A percentile compares a stretch with the other conserved stretches of the same genome.
Evolutionary conservation across 1,140 invertebrate genomes (phyloP).

Genomic region (Notospermus geniculatus): DNA sequence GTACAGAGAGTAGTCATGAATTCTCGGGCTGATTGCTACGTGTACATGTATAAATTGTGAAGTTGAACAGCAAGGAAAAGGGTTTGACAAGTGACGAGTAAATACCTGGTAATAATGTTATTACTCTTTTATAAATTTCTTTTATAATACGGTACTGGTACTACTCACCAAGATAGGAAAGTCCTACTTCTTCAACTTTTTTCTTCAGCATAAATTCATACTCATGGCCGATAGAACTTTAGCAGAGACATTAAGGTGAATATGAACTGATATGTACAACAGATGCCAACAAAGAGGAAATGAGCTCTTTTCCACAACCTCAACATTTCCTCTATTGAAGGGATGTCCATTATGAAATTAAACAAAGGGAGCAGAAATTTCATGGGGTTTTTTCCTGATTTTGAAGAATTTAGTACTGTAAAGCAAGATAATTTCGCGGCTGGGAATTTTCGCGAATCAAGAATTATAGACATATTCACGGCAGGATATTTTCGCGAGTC

Average conservation of each 20-base stretch:
- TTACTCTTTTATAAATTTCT: too few relatives aligned
- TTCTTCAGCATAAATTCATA: slow-evolving; percentile 71
- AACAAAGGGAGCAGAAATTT: too few relatives aligned
- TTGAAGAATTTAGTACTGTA: too few relatives aligned
- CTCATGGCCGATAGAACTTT: slow-evolving; percentile 73
- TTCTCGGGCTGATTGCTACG: background rate
- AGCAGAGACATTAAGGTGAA: slow-evolving; percentile 13
- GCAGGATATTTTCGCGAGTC: too few relatives aligned
- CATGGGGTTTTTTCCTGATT: too few relatives aligned
- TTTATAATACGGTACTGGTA: slow-evolving; percentile 6
- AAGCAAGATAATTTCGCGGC: too few relatives aligned
- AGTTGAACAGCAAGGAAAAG: too few relatives aligned
- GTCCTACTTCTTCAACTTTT: slow-evolving; percentile 61
- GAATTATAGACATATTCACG: too few relatives aligned
- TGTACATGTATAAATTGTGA: too few relatives aligned
- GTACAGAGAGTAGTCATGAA: background rate
- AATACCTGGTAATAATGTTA: too few relatives aligned
- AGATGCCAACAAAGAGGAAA: background rate
- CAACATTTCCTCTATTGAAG: background rate
- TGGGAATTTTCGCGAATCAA: too few relatives aligned
- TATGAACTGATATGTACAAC: background rate
- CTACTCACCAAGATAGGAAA: slow-evolving; percentile 62
- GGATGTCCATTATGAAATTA: background rate
- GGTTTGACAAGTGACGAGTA: too few relatives aligned
- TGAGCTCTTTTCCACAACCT: background rate